A percentile compares a stretch with the other conserved stretches of the same genome.
Conservation (phyloP, 2,113 vertebrate genomes). For the Empidonax alnorum region DNA sequence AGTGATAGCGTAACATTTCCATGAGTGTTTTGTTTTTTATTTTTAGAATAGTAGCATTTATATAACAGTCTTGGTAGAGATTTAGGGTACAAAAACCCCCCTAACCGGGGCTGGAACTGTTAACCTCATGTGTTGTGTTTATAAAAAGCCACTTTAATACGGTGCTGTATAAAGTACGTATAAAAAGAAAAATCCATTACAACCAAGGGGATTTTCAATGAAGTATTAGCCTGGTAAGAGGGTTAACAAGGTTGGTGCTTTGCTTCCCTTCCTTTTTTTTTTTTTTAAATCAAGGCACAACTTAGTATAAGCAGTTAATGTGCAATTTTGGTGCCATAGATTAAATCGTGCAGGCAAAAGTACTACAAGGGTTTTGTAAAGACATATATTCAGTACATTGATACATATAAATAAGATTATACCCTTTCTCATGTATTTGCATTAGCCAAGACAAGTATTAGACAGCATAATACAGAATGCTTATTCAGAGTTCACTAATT, state of each 20-base stretch:
- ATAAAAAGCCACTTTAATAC: constrained; percentile 74
- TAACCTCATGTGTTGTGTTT: constrained; percentile 61
- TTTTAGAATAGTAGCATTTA: constrained; percentile 70
- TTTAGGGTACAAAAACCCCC: constrained; percentile 64
- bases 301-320: constrained; percentile 48
- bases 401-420: constrained; percentile 78
- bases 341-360: constrained; percentile 34
- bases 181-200: constrained; percentile 74
- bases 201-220: constrained; percentile 72
- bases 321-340: constrained; percentile 41
- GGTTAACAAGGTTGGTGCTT: constrained; percentile 75
- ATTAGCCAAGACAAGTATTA: constrained; percentile 63
- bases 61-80: constrained; percentile 73
- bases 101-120: constrained; percentile 48
- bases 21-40: constrained; percentile 43
- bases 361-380: constrained; percentile 36
- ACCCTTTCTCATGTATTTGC: constrained; percentile 72
- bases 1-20: constrained; percentile 61
- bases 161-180: constrained; percentile 69
- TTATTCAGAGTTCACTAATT: constrained; percentile 79
- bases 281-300: constrained; percentile 46
- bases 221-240: constrained; percentile 80
- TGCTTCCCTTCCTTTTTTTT: constrained; percentile 43
- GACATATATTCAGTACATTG: constrained; percentile 54
- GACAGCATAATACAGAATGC: constrained; percentile 74